Conservation (phyloP, 2,113 vertebrate species). For the Aptenodytes forsteri region DNA sequence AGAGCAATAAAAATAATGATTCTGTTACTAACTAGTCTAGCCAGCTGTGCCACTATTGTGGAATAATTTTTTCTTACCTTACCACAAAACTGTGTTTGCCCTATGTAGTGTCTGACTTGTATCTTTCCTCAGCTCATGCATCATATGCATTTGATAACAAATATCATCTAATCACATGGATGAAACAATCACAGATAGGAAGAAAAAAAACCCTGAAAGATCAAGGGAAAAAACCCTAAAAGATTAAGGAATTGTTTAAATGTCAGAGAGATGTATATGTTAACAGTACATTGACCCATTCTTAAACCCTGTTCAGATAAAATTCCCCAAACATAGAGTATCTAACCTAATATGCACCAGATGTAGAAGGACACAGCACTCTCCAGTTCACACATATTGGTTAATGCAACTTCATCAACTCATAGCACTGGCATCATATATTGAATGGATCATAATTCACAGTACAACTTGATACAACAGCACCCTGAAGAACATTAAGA, state of each 20-base stretch:
- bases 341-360: neutral
- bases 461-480: neutral
- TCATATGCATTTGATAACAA: neutral
- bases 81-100: neutral
- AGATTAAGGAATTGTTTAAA: constrained; percentile 3
- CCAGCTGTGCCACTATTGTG: neutral
- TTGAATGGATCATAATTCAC: neutral
- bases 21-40: neutral
- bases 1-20: neutral
- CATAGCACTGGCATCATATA: neutral
- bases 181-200: neutral
- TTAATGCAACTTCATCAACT: neutral
- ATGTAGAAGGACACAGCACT: neutral
- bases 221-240: neutral
- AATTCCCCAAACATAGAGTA: neutral
- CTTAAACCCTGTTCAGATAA: constrained; percentile 2
- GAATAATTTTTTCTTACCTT: neutral
- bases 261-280: neutral
- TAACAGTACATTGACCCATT: neutral
- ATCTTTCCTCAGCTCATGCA: neutral
- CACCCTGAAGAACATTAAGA: neutral
- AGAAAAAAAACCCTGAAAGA: neutral
- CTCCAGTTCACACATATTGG: neutral
- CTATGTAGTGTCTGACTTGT: neutral
- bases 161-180: neutral